These are phyloP conservation scores for Cordilura impudica DNA, from an alignment of 2,888 invertebrate genomes.

Conservation along the genomic window DNA sequence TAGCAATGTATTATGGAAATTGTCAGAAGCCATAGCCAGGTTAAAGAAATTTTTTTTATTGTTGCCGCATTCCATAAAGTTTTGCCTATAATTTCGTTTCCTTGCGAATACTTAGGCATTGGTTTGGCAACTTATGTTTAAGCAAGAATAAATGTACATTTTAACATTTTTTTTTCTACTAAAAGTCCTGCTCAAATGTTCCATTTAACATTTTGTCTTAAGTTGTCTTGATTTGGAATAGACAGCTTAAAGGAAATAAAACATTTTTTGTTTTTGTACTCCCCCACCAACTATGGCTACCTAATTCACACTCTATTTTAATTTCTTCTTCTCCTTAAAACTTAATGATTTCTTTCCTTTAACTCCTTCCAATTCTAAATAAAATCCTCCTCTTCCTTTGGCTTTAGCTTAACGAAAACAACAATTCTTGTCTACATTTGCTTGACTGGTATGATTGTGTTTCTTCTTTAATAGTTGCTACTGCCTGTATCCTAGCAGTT, in stretches of 20 bases:
- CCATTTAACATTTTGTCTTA: conserved; percentile 48
- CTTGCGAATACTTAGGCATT: no score
- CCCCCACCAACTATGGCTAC: neutral
- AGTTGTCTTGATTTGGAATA: conserved; percentile 60
- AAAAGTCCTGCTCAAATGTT: conserved; percentile 4
- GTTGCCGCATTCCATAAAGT: no score
- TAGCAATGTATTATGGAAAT: no score
- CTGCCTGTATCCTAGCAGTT: neutral
- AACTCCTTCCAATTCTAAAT: neutral
- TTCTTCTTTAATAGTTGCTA: neutral
- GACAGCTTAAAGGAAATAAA: conserved; percentile 43
- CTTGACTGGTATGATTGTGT: neutral
- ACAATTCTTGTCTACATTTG: neutral
- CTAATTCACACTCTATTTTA: neutral
- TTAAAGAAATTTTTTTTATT: no score
- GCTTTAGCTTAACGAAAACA: neutral
- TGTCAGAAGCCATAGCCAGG: no score
- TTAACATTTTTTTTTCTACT: neutral
- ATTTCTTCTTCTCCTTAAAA: neutral
- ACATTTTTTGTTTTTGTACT: conserved; percentile 7
- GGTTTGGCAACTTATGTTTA: no score
- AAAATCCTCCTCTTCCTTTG: neutral
- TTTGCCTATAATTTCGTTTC: no score
- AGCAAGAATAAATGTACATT: no score
- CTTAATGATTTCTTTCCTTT: neutral